Percentiles rank a stretch among this genome's conserved stretches.
phyloP scores from a whole-genome alignment of 2,888 invertebrate genomes.

The Meiosimyza decipiens region DNA sequence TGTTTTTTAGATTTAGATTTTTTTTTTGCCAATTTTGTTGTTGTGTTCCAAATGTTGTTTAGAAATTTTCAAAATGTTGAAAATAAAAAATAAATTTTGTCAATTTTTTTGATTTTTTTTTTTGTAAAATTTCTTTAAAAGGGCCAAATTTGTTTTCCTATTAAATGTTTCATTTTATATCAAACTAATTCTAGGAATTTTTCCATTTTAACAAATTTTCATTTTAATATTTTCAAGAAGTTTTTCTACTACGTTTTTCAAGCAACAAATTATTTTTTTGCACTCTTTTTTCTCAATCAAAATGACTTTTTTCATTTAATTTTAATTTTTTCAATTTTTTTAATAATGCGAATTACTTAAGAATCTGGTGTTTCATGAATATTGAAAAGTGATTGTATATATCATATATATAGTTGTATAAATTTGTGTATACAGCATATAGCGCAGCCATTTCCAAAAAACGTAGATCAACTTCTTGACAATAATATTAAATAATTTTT shows the following conservation, averaged over 20 bases:
- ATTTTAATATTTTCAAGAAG: conserved; percentile 64
- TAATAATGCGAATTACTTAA: conserved; percentile 29
- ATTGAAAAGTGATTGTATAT: conserved; percentile 13
- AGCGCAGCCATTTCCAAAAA: conserved; percentile 88
- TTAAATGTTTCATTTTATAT: conserved; percentile 29
- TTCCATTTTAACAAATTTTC: conserved; percentile 36
- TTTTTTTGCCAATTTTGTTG: conserved; percentile 44
- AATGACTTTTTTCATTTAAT: conserved; percentile 41
- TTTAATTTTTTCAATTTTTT: conserved; percentile 36
- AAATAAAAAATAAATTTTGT: conserved; percentile 26
- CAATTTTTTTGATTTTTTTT: conserved; percentile 28
- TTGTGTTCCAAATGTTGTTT: conserved; percentile 43
- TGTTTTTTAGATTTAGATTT: conserved; percentile 21
- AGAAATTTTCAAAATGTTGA: no score
- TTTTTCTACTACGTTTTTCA: conserved; percentile 59
- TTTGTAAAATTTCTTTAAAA: conserved; percentile 36
- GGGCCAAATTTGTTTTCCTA: conserved; percentile 33
- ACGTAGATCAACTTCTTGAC: conserved; percentile 96
- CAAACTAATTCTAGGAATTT: conserved; percentile 26
- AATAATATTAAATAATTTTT: conserved; percentile 51
- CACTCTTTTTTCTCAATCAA: conserved; percentile 49
- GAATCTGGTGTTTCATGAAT: conserved; percentile 9
- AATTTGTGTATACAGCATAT: conserved; percentile 46
- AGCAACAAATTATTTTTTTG: conserved; percentile 41
- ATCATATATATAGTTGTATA: conserved; percentile 37